Percentiles rank a stretch among this genome's conserved stretches.
Evolutionary conservation across 1,140 invertebrate species (phyloP).

Genomic region (Trichoplusia ni): DNA sequence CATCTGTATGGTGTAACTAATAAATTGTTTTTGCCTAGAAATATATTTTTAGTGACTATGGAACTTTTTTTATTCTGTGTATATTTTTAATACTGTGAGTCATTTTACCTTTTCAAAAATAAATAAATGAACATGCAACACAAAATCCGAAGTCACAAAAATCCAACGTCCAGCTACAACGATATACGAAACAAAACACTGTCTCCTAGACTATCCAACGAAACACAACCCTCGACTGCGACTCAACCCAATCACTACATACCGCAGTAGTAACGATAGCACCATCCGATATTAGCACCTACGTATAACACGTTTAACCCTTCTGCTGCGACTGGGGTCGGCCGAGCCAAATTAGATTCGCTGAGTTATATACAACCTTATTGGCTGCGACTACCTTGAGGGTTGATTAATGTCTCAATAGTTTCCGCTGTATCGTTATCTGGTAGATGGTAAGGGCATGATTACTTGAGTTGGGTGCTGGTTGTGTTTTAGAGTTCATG

Average conservation of each 20-base stretch:
- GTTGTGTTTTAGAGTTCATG: neutral
- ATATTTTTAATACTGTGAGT: no score
- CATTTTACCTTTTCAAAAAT: no score
- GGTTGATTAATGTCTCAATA: slow-evolving; percentile 66
- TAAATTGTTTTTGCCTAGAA: no score
- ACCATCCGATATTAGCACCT: slow-evolving; percentile 61
- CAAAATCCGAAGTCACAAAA: no score
- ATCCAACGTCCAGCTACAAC: no score
- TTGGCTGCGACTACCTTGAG: slow-evolving; percentile 58
- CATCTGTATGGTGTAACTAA: no score
- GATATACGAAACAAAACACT: no score
- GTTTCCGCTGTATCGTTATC: slow-evolving; percentile 54
- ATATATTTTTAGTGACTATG: no score
- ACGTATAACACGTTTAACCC: slow-evolving; percentile 64
- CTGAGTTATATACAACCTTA: slow-evolving; percentile 72
- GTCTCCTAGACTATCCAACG: neutral
- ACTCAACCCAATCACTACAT: slow-evolving; percentile 21
- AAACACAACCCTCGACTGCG: neutral
- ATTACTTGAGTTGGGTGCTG: slow-evolving; percentile 12
- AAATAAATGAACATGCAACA: no score
- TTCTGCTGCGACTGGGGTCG: slow-evolving; percentile 45
- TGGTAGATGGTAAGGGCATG: slow-evolving; percentile 24
- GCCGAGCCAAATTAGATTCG: slow-evolving; percentile 68
- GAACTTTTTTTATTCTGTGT: no score
- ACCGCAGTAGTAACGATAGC: slow-evolving; percentile 19